Evolutionary conservation across 1,140 invertebrate species (phyloP).

Genomic region (Nasonia giraulti): DNA sequence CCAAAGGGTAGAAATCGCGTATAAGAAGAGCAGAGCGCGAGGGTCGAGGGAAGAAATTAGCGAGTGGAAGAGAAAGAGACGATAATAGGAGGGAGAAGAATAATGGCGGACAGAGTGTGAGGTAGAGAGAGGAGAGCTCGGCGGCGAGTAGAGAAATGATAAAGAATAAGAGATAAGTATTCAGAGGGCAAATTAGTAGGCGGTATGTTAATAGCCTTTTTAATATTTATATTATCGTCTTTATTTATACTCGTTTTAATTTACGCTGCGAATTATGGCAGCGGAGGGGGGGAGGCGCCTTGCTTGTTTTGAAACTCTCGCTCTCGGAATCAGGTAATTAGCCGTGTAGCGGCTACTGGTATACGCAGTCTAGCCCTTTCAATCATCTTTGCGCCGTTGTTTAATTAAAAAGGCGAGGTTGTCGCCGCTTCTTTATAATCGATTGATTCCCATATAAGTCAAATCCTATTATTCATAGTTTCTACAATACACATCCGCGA

Average conservation of each 20-base stretch:
- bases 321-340: not conserved
- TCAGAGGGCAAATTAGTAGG: slow-evolving; percentile 38
- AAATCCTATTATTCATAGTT: too few species aligned
- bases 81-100: slow-evolving; percentile 12
- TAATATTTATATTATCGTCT: slow-evolving; percentile 45
- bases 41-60: slow-evolving; percentile 19
- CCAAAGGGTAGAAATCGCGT: not conserved
- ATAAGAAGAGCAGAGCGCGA: not conserved
- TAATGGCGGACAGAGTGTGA: slow-evolving; percentile 2
- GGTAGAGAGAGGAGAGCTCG: not conserved
- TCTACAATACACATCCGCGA: too few species aligned
- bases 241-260: slow-evolving; percentile 16
- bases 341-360: too few species aligned
- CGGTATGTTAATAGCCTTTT: slow-evolving; percentile 34
- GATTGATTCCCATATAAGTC: too few species aligned
- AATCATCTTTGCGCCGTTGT: too few species aligned
- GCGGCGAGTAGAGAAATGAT: not conserved
- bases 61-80: slow-evolving; percentile 19
- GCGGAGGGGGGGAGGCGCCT: too few species aligned
- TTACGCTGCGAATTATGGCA: not conserved
- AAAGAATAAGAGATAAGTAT: slow-evolving; percentile 41
- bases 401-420: too few species aligned
- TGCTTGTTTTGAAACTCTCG: not conserved
- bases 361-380: too few species aligned
- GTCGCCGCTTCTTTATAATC: too few species aligned